Evolutionary conservation across 2,888 invertebrate species (phyloP), one percentile per base, ranked within the genome.

Genomic region (Drosophila longiperda): DNA sequence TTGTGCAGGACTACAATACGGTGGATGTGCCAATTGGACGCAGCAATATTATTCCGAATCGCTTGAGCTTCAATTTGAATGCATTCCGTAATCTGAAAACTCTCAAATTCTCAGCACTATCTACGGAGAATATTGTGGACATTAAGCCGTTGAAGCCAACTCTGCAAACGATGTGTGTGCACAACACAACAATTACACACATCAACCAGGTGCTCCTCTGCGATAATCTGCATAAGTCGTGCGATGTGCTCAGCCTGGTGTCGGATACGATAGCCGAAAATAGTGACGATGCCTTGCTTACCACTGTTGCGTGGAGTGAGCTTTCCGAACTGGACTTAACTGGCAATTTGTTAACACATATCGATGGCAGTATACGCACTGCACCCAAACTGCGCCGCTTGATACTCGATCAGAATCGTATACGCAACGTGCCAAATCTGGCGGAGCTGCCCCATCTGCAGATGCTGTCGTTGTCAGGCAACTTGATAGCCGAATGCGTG

Each of bases 31-130:
- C 95, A 48, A 95, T 97, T 53, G 96, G 96, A 9, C 95, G 96
- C 0, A 98, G 98, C 91, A 98, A 97, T 91, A 96, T 99, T 71
- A 94, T 96, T 71, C 96, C 97, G 1, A 97, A 97, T 84, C 94
- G 95, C 45, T 94, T 99, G 34, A 94, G 94, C 36, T 97, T 97
- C 93, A 97, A 98, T 90, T 93, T 99, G 42, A 95, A 96, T 62
- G 95, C 96, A 34, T 99, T 99, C 92, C 98, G 98, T 89, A 94
- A 94, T 59, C 91, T 98, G n/a, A 94, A 95, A 78, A 94, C 94
- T 59, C 92, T 99, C 55, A 95, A 94, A 74, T 94, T 98, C 36
- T 94, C 95, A 50, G 95, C 95, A 57, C 95, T 97, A 38, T 95
- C 95, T 0, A 94, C 96, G 87, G 94, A 95, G 26, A 96, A 95